Evolutionary conservation across 2,113 vertebrate genomes (phyloP).

Genomic region (Oryzias javanicus): DNA sequence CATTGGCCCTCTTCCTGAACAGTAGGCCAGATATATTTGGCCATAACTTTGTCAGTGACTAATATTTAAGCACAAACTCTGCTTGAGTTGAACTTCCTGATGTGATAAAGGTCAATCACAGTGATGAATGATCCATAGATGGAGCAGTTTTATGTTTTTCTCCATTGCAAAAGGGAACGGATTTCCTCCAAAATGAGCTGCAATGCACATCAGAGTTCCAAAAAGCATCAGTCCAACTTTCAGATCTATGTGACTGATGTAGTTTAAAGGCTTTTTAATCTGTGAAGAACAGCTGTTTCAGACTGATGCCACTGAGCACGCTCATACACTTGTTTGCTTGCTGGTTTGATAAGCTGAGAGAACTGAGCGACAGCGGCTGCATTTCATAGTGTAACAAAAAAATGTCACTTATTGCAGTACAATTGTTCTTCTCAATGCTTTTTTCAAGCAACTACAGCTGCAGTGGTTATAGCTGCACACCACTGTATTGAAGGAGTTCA

Average conservation of each 20-base stretch:
- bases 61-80: conserved; percentile 27
- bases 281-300: conserved; percentile 16
- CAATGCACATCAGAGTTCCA: conserved; percentile 1
- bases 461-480: no score
- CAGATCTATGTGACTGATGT: conserved; percentile 13
- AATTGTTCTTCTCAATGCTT: no score
- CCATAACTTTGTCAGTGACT: conserved; percentile 13
- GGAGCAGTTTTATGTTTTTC: background rate
- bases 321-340: conserved; percentile 35
- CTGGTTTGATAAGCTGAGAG: conserved; percentile 13
- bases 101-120: conserved; percentile 5
- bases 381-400: no score
- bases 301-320: conserved; percentile 39
- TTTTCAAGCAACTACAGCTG: no score
- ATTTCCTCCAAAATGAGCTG: background rate
- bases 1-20: conserved; percentile 44
- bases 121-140: background rate
- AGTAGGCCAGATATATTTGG: conserved; percentile 27
- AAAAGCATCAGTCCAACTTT: conserved; percentile 5
- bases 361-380: conserved; percentile 4
- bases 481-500: no score
- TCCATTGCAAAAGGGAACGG: background rate
- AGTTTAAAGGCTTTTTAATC: conserved; percentile 34
- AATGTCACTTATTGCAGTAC: no score
- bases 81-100: background rate